A percentile compares a stretch with the other conserved stretches of the same genome.
These are phyloP conservation scores for Conomelus anceps DNA, from an alignment of 2,888 invertebrate species.

Conservation along the genomic window DNA sequence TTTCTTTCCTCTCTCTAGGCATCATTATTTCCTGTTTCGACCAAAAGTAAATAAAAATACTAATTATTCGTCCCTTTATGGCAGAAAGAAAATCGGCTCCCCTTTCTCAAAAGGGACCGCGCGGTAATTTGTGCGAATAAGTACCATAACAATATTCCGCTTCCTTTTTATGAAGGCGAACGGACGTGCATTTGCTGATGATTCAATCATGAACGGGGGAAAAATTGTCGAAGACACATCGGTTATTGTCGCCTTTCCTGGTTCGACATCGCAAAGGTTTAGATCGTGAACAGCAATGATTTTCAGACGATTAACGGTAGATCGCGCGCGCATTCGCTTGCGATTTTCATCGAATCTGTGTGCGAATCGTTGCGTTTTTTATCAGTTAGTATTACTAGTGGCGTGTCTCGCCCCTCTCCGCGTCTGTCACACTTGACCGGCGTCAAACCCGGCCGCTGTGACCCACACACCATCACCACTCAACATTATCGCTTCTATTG, in stretches of 20 bases:
- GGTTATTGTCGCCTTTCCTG: background rate
- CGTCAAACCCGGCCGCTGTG: background rate
- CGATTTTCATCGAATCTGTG: background rate
- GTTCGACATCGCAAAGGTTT: background rate
- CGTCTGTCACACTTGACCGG: background rate
- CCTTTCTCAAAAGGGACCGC: background rate
- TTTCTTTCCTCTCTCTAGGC: constrained; percentile 31
- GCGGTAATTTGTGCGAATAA: background rate
- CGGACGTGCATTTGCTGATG: background rate
- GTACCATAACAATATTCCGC: background rate
- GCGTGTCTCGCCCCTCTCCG: background rate
- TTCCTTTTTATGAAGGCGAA: background rate
- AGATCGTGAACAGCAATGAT: background rate
- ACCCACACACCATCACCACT: background rate
- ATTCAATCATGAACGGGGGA: background rate
- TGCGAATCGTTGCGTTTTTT: background rate
- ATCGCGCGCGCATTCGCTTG: background rate
- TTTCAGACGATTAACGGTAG: background rate
- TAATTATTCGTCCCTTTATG: constrained; percentile 27
- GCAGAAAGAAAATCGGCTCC: background rate
- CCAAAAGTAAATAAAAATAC: constrained; percentile 32
- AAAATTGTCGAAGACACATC: background rate
- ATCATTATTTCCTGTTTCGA: constrained; percentile 27
- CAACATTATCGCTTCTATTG: background rate
- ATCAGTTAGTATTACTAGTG: too few relatives aligned